These are phyloP conservation scores for Teleiodes luculella DNA, from an alignment of 2,888 invertebrate species.

Conservation along the genomic window DNA sequence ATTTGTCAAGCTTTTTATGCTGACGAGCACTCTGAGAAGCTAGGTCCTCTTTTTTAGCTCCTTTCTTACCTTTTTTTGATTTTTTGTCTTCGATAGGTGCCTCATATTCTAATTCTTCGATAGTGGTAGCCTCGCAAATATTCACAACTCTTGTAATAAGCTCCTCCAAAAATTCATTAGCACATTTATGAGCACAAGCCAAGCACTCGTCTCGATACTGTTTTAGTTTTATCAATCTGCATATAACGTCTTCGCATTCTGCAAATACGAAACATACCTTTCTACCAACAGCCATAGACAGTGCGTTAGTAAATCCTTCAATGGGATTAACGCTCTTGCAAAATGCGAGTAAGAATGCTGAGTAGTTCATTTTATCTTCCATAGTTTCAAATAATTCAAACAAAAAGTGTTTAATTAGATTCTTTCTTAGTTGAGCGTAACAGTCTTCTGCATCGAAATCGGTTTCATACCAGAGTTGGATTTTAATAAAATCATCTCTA, in stretches of 20 bases:
- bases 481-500: constrained; percentile 49
- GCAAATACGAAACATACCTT: constrained; percentile 65
- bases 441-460: constrained; percentile 46
- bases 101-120: constrained; percentile 53
- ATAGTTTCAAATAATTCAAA: constrained; percentile 75
- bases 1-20: constrained; percentile 38
- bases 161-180: constrained; percentile 48
- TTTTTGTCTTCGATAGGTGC: constrained; percentile 46
- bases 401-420: constrained; percentile 75
- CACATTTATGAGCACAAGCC: constrained; percentile 55
- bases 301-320: constrained; percentile 77
- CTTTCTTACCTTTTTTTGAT: constrained; percentile 44
- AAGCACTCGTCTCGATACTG: constrained; percentile 56
- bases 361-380: constrained; percentile 76
- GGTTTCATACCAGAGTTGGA: constrained; percentile 61
- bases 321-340: constrained; percentile 78
- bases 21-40: constrained; percentile 47
- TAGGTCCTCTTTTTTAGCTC: constrained; percentile 39
- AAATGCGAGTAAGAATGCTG: constrained; percentile 80
- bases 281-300: constrained; percentile 77
- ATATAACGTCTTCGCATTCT: constrained; percentile 70
- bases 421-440: constrained; percentile 43
- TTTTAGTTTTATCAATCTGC: constrained; percentile 56
- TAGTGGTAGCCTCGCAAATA: constrained; percentile 54
- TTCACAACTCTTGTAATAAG: constrained; percentile 50